These are phyloP conservation scores for Spongilla lacustris DNA, from an alignment of 37 sponge, comb jelly and placozoan genomes.

Conservation along the genomic window DNA sequence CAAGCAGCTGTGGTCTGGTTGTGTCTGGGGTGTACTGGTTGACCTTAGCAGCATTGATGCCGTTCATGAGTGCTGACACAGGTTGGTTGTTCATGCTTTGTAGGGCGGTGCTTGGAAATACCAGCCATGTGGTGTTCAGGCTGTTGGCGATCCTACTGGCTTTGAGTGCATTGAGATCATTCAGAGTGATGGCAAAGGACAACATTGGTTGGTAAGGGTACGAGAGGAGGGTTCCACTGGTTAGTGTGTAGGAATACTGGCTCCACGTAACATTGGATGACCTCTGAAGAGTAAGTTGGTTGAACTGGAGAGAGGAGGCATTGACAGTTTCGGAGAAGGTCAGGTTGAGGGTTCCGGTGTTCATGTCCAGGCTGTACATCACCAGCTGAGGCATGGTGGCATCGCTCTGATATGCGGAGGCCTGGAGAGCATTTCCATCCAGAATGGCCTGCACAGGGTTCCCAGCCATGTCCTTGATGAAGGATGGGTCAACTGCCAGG, in stretches of 20 bases:
- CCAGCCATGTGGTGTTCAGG: conserved; percentile 59
- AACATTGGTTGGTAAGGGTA: conserved; percentile 42
- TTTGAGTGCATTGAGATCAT: conserved; percentile 84
- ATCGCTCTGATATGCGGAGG: conserved; percentile 56
- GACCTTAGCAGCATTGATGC: conserved; percentile 64
- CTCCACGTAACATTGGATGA: conserved; percentile 43
- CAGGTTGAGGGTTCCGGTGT: conserved; percentile 64
- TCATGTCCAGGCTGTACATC: conserved; percentile 76
- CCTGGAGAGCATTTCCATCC: conserved; percentile 75
- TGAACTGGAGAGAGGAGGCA: conserved; percentile 67
- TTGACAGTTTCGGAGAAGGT: conserved; percentile 92
- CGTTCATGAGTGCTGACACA: conserved; percentile 54
- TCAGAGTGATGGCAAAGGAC: conserved; percentile 34
- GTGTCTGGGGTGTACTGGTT: conserved; percentile 68
- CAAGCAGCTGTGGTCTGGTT: conserved; percentile 59
- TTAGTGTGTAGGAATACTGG: conserved; percentile 50
- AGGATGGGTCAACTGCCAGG: conserved; percentile 50
- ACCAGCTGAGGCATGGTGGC: conserved; percentile 74
- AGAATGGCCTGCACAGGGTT: conserved; percentile 66
- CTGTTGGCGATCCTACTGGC: conserved; percentile 71
- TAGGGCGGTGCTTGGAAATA: conserved; percentile 64
- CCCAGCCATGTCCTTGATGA: conserved; percentile 86
- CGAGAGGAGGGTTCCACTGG: conserved; percentile 48
- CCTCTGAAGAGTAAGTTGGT: conserved; percentile 73
- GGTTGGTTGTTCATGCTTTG: conserved; percentile 68